These are phyloP conservation scores for Drosophila engyochracea DNA, from an alignment of 2,888 invertebrate species.

Conservation along the genomic window DNA sequence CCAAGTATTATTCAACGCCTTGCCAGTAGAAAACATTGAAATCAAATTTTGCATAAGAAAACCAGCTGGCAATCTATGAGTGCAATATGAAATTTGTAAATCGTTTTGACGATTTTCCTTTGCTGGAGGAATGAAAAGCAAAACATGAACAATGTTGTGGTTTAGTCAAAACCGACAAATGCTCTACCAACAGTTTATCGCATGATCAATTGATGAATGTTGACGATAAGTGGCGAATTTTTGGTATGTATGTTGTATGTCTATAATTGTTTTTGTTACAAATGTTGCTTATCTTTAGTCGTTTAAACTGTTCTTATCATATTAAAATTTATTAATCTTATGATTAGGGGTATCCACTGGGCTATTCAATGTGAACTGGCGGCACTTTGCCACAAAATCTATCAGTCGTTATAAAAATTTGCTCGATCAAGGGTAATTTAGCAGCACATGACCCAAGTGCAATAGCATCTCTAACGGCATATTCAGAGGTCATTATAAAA, in stretches of 20 bases:
- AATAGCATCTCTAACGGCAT: slow-evolving; percentile 3
- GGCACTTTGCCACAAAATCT: slow-evolving; percentile 64
- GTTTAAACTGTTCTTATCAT: slow-evolving; percentile 36
- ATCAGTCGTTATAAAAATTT: slow-evolving; percentile 67
- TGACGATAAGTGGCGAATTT: neutral
- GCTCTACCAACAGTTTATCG: neutral
- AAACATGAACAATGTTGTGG: neutral
- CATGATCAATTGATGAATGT: slow-evolving; percentile 13
- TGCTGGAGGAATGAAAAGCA: neutral
- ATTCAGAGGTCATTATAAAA: slow-evolving; percentile 4
- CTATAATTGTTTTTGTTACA: slow-evolving; percentile 27
- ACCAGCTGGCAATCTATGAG: neutral
- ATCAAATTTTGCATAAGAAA: neutral
- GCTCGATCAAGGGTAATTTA: slow-evolving; percentile 51
- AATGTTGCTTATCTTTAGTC: slow-evolving; percentile 8
- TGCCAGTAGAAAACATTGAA: slow-evolving; percentile 1
- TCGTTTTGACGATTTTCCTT: neutral
- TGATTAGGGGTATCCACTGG: slow-evolving; percentile 40
- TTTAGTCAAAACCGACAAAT: neutral
- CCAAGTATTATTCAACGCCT: slow-evolving; percentile 26
- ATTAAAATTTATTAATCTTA: slow-evolving; percentile 30
- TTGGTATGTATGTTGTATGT: slow-evolving; percentile 11
- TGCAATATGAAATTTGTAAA: slow-evolving; percentile 3
- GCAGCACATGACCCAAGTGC: slow-evolving; percentile 43
- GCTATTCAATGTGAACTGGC: slow-evolving; percentile 69